Evolutionary conservation across 2,888 invertebrate genomes (phyloP).

Genomic region (Mermis nigrescens): DNA sequence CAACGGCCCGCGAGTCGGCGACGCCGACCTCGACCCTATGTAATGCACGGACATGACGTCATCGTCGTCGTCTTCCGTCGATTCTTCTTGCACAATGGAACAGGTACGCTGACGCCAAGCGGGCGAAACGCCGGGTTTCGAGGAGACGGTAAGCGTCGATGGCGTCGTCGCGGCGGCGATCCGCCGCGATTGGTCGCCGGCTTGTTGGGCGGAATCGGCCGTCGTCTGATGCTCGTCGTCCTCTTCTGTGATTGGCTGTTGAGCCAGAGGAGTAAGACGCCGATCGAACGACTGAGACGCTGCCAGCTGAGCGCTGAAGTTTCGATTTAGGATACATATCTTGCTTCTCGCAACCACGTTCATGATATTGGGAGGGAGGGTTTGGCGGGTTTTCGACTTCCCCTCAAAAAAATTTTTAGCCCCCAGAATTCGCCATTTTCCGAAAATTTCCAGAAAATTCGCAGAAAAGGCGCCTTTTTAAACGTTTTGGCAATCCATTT

Average conservation of each 20-base stretch:
- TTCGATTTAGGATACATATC: neutral
- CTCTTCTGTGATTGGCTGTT: too few relatives aligned
- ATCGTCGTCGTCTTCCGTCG: conserved; percentile 65
- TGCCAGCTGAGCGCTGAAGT: neutral
- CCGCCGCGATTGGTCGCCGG: neutral
- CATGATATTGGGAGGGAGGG: too few relatives aligned
- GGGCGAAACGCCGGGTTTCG: conserved; percentile 5
- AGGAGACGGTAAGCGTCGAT: conserved; percentile 1
- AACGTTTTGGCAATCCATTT: too few relatives aligned
- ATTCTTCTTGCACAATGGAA: conserved; percentile 78
- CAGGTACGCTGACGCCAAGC: conserved; percentile 55
- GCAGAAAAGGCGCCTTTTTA: too few relatives aligned
- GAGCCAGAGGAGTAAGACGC: neutral
- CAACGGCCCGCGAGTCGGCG: neutral
- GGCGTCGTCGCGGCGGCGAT: neutral
- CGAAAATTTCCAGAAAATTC: too few relatives aligned
- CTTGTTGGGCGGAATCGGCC: neutral
- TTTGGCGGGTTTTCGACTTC: too few relatives aligned
- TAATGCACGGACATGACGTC: conserved; percentile 41
- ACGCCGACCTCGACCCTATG: neutral
- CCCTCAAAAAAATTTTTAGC: too few relatives aligned
- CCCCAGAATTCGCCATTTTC: too few relatives aligned
- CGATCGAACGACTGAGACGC: neutral
- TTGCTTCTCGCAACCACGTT: too few relatives aligned
- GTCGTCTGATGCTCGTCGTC: neutral